Evolutionary conservation across 2,888 invertebrate genomes (phyloP), one percentile per base, ranked within the genome.

Genomic region (Rhamnusium bicolor): DNA sequence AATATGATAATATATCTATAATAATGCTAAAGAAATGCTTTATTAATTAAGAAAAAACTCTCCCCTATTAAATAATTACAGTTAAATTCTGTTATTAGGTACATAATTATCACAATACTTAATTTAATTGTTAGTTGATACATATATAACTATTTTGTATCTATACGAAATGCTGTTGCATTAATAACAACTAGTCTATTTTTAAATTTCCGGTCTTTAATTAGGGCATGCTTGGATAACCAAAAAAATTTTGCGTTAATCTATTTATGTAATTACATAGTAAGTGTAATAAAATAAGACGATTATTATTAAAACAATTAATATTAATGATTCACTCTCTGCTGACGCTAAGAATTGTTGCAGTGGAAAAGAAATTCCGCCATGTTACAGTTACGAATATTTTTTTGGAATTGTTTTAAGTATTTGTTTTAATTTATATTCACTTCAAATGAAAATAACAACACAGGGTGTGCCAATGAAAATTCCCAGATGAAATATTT

Each of bases 131-230:
- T 58, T 16, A 32, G 1, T 29, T 58, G 12, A 65, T 16, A 21
- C 51, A 19, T 29, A 16, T 14, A 27, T 14, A 27, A 24, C 21
- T 27, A 51, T 24, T 53, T 18, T 29, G 18, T 53, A n/a, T 65
- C 8, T 46, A 46, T 24, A 54, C 19, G 46, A 8, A 54, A 67
- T 56, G 40, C 40, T 19, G 18, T 54, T 67, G 67, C 46, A 56
- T 54, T 56, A 65, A 29, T 65, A 49, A 63, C 40, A 49, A 29
- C 47, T 49, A 56, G 18, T 67, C 67, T 56, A 67, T 67, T 67
- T 67, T 67, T 71, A 61, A 69, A 73, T 73, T 73, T 75, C 75
- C 71, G 75, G 75, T 69, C 27, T 40, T 61, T 75, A 73, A 75
- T 73, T 68, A 75, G 73, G 65, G 46, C 54, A 75, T 68, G 75